Percentiles rank a stretch among this genome's conserved stretches.
These are phyloP conservation scores for Tapera naevia DNA, from an alignment of 2,797 vertebrate genomes.

Conservation along the genomic window DNA sequence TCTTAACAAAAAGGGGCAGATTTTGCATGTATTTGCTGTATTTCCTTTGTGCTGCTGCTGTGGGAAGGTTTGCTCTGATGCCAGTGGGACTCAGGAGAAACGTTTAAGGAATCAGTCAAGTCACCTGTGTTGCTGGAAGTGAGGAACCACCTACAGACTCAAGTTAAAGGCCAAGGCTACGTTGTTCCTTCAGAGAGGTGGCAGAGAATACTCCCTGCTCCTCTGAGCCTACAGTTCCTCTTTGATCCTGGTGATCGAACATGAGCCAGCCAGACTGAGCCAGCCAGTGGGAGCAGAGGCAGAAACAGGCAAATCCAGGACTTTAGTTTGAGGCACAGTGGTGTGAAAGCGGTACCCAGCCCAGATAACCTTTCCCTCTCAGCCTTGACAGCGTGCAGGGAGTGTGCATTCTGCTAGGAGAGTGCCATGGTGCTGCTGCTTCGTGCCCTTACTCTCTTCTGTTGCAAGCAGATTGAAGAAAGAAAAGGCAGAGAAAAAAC, in stretches of 20 bases:
- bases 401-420: rapidly evolving
- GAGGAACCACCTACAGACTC: background rate
- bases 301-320: background rate
- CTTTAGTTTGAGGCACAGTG: background rate
- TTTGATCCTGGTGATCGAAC: constrained; percentile 10
- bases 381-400: background rate
- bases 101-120: background rate
- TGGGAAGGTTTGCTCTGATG: background rate
- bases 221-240: background rate
- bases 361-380: background rate
- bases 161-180: background rate
- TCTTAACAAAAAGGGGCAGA: background rate
- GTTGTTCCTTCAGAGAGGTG: background rate
- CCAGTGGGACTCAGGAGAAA: background rate
- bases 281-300: background rate
- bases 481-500: background rate
- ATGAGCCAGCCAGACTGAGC: background rate
- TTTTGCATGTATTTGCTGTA: background rate
- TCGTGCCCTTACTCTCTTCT: background rate
- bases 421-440: background rate
- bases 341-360: background rate
- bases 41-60: background rate
- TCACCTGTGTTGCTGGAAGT: rapidly evolving
- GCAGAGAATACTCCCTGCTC: background rate
- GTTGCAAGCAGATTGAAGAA: background rate